phyloP scores from a whole-genome alignment of 2,113 vertebrate species.

The Ictalurus punctatus region DNA sequence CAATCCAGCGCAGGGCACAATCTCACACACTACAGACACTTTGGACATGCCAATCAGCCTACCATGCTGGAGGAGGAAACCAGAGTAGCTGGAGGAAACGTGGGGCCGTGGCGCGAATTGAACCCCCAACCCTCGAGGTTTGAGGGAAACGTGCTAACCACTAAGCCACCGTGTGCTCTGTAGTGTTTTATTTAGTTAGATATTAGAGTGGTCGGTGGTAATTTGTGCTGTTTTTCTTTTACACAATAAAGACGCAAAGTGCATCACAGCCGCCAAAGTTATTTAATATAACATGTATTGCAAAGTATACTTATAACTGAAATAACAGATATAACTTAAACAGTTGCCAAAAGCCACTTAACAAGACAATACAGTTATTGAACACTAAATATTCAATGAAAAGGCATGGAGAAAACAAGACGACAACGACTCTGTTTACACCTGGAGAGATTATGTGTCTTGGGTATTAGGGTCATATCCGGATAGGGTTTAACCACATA shows the following conservation, averaged over 20 bases:
- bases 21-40: no score
- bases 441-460: not conserved
- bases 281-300: conserved; percentile 26
- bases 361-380: not conserved
- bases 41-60: no score
- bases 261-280: not conserved
- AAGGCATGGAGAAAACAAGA: not conserved
- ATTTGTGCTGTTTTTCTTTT: not conserved
- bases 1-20: no score
- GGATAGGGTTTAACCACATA: not conserved
- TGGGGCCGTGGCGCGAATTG: no score
- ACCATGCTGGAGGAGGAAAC: no score
- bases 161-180: no score
- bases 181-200: not conserved
- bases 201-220: not conserved
- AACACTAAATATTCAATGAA: conserved; percentile 14
- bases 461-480: not conserved
- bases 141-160: no score
- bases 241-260: not conserved
- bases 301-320: conserved; percentile 7
- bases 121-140: no score
- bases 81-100: no score
- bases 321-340: not conserved
- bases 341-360: not conserved
- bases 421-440: not conserved